phyloP scores from a whole-genome alignment of 2,888 invertebrate species.

The Hesperia comma region DNA sequence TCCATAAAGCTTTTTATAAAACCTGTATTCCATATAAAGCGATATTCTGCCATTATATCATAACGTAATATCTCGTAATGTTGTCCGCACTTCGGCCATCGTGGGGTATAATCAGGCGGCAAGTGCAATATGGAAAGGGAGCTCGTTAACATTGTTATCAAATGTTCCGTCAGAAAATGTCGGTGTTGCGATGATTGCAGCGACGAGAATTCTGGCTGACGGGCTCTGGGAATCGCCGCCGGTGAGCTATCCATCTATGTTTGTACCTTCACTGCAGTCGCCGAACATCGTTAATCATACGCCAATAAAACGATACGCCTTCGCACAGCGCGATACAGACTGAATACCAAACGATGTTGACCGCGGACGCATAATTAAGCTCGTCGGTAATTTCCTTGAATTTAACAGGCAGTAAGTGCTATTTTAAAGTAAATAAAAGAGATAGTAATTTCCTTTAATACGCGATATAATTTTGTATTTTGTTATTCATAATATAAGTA shows the following conservation, averaged over 20 bases:
- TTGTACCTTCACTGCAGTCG: conserved; percentile 52
- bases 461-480: background rate
- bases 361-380: conserved; percentile 17
- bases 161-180: conserved; percentile 46
- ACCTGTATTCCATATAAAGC: conserved; percentile 12
- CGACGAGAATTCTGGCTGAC: conserved; percentile 55
- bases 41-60: conserved; percentile 25
- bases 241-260: conserved; percentile 63
- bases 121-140: conserved; percentile 37
- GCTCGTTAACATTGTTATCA: conserved; percentile 38
- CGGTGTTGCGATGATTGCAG: conserved; percentile 51
- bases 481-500: background rate
- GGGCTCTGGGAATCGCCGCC: conserved; percentile 71
- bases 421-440: conserved; percentile 9
- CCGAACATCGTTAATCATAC: conserved; percentile 61
- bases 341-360: conserved; percentile 31
- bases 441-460: background rate
- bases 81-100: conserved; percentile 17
- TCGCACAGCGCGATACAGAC: conserved; percentile 22
- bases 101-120: conserved; percentile 30
- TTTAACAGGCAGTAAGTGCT: background rate
- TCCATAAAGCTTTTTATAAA: conserved; percentile 18
- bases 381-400: conserved; percentile 16
- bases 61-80: conserved; percentile 31
- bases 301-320: conserved; percentile 49